Percentiles rank a stretch among this genome's conserved stretches.
phyloP scores from a whole-genome alignment of 1,140 invertebrate species.

The Halictus rubicundus region DNA sequence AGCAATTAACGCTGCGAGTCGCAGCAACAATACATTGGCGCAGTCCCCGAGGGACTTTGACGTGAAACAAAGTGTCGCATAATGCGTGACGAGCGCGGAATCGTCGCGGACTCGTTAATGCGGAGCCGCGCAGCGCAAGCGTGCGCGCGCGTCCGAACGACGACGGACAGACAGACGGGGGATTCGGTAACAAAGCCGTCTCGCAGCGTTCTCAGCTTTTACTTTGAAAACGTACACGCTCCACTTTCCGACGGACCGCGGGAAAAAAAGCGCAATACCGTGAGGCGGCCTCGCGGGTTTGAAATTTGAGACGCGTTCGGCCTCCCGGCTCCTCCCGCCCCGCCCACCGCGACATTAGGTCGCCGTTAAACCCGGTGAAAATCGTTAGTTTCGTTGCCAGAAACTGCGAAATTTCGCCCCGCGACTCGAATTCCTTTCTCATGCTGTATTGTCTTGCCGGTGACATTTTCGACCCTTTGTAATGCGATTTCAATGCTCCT shows the following conservation, averaged over 20 bases:
- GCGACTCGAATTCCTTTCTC: neutral
- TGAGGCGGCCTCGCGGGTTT: neutral
- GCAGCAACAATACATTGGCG: too few relatives aligned
- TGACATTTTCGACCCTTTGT: neutral
- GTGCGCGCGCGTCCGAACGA: too few relatives aligned
- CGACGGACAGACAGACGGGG: too few relatives aligned
- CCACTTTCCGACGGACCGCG: conserved; percentile 5
- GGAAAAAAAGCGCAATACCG: conserved; percentile 3
- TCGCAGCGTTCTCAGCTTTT: neutral
- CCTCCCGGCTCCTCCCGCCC: neutral
- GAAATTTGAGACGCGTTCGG: neutral
- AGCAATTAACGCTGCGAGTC: too few relatives aligned
- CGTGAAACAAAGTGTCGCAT: neutral
- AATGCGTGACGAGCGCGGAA: neutral
- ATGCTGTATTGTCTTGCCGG: neutral
- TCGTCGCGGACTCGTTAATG: neutral
- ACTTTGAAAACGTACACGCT: conserved; percentile 6
- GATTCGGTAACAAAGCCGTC: conserved; percentile 1
- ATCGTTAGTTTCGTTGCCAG: neutral
- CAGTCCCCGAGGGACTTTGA: neutral
- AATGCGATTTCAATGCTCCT: neutral
- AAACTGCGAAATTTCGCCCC: neutral
- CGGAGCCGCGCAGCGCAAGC: neutral
- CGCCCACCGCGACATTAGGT: neutral
- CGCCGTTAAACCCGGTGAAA: neutral